Base-by-base conservation (phyloP, 2,888 invertebrate species). In the Stenurella melanura region DNA sequence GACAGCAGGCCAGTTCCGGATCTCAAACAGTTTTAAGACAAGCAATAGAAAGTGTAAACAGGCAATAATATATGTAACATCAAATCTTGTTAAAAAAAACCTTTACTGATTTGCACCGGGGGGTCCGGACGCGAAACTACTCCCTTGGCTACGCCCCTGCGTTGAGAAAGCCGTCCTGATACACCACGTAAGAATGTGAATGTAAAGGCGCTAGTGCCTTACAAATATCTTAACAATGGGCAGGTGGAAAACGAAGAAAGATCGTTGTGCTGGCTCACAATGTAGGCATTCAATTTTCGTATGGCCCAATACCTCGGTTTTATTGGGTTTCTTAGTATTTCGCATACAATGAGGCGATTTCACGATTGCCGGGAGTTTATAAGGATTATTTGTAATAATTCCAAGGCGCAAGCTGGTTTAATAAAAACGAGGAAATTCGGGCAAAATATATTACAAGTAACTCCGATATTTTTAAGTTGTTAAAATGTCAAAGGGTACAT, bases 221-320 rank as follows among this genome's bases (percentile, higher is more conserved):
- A 76, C 78, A 78, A 73, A 75, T 61, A 70, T 56, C 74, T 67
- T 34, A 67, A 78, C 78, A 78, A 78, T 76, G 72, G 76, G 69
- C 78, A 78, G 78, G 78, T 78, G 78, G 72, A 78, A 75, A 67
- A 34, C 69, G 78, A 76, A 76, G 76, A 76, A 76, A 71, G 78
- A 64, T 58, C 67, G 66, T 58, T 56, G 58, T 38, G 58, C 7
- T 42, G 12, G 42, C 42, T 0, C 57, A 57, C 57, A 18, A 57
- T 18, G 15, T 17, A 17, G 57, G 57, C 17, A 57, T 18, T 57
- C 57, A 57, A 17, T 57, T 19, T 19, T 57, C 57, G 18, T 4
- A 18, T 18, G 57, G 17, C 19, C 57, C 17, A 19, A 18, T 57
- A 18, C 57, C 57, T 17, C 57, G 10, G 18, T 57, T 19, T 57